Evolutionary conservation across 2,113 vertebrate species (phyloP).

Genomic region (Parotia lawesii): DNA sequence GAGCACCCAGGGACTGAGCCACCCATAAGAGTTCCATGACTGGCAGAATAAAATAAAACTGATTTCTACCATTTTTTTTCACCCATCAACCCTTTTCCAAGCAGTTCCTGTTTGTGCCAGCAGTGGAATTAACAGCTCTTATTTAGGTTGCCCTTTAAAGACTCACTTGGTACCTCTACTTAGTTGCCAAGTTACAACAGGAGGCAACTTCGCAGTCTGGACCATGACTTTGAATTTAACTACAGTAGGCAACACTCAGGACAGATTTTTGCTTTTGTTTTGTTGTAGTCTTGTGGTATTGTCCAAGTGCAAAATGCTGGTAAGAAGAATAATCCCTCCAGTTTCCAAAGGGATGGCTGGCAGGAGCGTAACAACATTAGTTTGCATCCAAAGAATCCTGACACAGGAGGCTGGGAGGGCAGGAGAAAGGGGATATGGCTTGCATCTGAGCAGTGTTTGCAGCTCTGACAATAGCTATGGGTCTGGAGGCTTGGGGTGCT

Average conservation of each 20-base stretch:
- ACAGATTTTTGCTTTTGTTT: not conserved
- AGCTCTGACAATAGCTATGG: not conserved
- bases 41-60: not conserved
- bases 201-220: not conserved
- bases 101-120: not conserved
- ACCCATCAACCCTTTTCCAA: not conserved
- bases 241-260: not conserved
- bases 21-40: not conserved
- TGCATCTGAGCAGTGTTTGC: not conserved
- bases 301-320: not conserved
- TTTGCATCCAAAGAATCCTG: not conserved
- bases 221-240: not conserved
- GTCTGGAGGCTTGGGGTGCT: not conserved
- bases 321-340: not conserved
- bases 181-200: not conserved
- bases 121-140: not conserved
- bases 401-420: not conserved
- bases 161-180: not conserved
- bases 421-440: not conserved
- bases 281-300: not conserved
- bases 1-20: not conserved
- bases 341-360: not conserved
- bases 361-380: accelerated
- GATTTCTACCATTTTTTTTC: not conserved
- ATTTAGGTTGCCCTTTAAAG: not conserved